A percentile compares a stretch with the other conserved stretches of the same genome.
phyloP scores from a whole-genome alignment of 2,113 vertebrate species.

The Burhinus oedicnemus region DNA sequence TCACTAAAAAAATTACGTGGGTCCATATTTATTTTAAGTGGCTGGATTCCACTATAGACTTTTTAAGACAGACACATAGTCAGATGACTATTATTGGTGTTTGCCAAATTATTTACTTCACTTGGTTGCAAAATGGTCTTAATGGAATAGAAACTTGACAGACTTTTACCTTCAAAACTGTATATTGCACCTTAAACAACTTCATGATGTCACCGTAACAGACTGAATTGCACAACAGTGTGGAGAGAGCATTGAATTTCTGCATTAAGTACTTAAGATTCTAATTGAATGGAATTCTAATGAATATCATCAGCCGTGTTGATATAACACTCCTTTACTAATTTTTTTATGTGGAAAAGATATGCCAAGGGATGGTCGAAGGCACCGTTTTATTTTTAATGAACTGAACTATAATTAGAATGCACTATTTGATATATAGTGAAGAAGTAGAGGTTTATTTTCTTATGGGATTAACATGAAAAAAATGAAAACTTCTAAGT shows the following conservation, averaged over 20 bases:
- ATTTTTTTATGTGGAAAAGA: background rate
- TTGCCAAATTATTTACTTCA: background rate
- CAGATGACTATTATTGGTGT: background rate
- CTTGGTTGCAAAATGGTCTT: background rate
- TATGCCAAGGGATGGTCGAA: background rate
- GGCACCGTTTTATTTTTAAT: background rate
- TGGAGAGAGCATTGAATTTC: background rate
- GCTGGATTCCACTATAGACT: background rate
- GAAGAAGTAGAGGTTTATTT: background rate
- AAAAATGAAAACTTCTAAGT: background rate
- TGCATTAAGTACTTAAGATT: background rate
- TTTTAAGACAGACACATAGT: background rate
- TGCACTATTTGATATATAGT: background rate
- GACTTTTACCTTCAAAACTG: background rate
- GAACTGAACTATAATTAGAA: background rate
- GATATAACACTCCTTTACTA: background rate
- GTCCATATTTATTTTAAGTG: conserved; percentile 10
- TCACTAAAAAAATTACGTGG: background rate
- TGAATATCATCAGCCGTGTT: background rate
- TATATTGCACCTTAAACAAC: background rate
- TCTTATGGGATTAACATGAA: background rate
- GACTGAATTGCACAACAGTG: background rate
- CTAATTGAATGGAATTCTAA: background rate
- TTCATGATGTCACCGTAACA: background rate
- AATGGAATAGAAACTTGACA: background rate